Percentiles rank a stretch among this genome's conserved stretches.
phyloP scores from a whole-genome alignment of 30 jellyfish, hydroid and myxozoan genomes.

The Sanderia malayensis region DNA sequence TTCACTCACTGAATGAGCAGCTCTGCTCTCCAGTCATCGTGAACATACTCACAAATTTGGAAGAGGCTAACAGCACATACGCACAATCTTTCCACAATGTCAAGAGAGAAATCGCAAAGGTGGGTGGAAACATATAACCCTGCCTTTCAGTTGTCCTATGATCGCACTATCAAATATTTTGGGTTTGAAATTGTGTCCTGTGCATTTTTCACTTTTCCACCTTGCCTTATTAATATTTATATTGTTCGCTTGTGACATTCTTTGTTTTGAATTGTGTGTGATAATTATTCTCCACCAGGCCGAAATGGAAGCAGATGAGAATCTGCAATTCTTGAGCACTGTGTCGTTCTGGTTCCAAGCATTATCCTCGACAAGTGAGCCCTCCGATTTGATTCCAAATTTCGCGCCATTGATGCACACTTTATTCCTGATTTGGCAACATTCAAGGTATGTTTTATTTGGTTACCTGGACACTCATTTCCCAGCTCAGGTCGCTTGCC shows the following conservation, averaged over 20 bases:
- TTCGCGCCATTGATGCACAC: conserved; percentile 82
- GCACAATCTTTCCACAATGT: conserved; percentile 77
- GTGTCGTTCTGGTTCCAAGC: conserved; percentile 57
- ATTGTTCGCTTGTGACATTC: no score
- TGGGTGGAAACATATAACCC: no score
- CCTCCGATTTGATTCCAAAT: conserved; percentile 37
- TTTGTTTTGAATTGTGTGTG: background rate
- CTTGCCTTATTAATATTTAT: no score
- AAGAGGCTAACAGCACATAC: conserved; percentile 77
- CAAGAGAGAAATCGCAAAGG: conserved; percentile 73
- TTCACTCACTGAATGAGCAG: conserved; percentile 68
- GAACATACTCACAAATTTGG: conserved; percentile 53
- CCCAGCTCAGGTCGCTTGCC: no score
- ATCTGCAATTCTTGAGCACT: conserved; percentile 63
- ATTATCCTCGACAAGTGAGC: conserved; percentile 14
- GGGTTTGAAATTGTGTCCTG: no score
- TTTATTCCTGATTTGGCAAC: conserved; percentile 67
- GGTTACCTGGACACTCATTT: no score
- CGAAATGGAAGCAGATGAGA: conserved; percentile 68
- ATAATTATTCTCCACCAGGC: conserved; percentile 19
- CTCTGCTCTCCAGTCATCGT: conserved; percentile 72
- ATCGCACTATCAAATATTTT: no score
- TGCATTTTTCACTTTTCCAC: no score
- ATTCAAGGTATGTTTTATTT: conserved; percentile 78
- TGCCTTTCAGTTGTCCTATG: no score